Evolutionary conservation across 1,140 invertebrate species (phyloP).

Genomic region (Nasonia longicornis): DNA sequence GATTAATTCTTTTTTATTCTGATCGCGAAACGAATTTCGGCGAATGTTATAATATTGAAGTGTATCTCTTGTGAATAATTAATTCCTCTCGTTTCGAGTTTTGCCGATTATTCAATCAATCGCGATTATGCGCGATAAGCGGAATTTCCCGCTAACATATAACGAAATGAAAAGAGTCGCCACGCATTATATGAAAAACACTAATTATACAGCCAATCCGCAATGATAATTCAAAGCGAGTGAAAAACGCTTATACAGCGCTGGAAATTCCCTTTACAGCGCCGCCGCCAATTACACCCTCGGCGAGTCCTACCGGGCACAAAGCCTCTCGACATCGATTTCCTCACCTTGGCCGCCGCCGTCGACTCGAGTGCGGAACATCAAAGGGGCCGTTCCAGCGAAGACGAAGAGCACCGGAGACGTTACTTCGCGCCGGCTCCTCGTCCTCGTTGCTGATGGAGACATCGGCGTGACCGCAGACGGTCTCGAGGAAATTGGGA

Average conservation of each 20-base stretch:
- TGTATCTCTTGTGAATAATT: too few relatives aligned
- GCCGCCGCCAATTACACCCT: neutral
- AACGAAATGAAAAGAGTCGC: too few relatives aligned
- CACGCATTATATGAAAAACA: too few relatives aligned
- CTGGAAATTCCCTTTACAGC: neutral
- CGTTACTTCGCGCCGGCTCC: neutral
- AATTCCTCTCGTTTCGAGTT: too few relatives aligned
- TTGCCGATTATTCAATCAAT: too few relatives aligned
- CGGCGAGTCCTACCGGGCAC: neutral
- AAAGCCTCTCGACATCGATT: constrained; percentile 29
- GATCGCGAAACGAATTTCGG: too few relatives aligned
- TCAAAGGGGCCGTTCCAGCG: constrained; percentile 20
- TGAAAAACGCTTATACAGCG: neutral
- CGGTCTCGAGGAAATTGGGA: neutral
- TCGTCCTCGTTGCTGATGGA: neutral
- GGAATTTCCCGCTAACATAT: too few relatives aligned
- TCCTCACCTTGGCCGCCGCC: constrained; percentile 9
- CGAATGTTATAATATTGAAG: neutral
- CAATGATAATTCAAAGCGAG: neutral
- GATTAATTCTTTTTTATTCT: neutral
- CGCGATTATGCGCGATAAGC: too few relatives aligned
- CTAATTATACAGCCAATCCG: neutral
- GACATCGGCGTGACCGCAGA: neutral
- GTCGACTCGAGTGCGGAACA: constrained; percentile 7
- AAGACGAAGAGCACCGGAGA: constrained; percentile 6